A percentile compares a stretch with the other conserved stretches of the same genome.
phyloP scores from a whole-genome alignment of 2,797 vertebrate genomes.

The Epinephelus awoara region DNA sequence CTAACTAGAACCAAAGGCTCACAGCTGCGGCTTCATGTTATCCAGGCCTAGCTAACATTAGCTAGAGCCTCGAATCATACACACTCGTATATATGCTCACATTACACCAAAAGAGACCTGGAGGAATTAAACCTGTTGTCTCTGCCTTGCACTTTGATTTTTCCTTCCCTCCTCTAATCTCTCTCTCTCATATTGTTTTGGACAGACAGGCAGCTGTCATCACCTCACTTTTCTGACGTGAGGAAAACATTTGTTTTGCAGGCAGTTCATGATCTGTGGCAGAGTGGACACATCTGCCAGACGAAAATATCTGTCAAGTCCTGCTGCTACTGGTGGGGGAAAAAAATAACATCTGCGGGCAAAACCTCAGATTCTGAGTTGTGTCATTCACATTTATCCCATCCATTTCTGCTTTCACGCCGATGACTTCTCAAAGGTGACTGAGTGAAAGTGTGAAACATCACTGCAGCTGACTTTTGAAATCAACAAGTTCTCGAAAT shows the following conservation, averaged over 20 bases:
- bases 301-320: conserved; percentile 51
- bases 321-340: background rate
- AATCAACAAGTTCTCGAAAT: background rate
- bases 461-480: background rate
- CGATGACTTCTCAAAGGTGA: conserved; percentile 10
- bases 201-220: conserved; percentile 43
- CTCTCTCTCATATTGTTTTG: conserved; percentile 22
- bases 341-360: background rate
- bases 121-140: background rate
- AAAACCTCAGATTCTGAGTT: conserved; percentile 36
- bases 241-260: conserved; percentile 38
- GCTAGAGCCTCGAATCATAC: no score
- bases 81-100: background rate
- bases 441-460: background rate
- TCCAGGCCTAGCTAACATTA: no score
- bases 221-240: conserved; percentile 1
- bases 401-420: conserved; percentile 29
- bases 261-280: conserved; percentile 41
- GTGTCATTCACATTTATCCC: conserved; percentile 29
- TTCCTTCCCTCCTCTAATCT: conserved; percentile 30
- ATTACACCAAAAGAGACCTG: conserved; percentile 4
- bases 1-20: no score
- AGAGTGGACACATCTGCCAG: conserved; percentile 49
- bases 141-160: conserved; percentile 35
- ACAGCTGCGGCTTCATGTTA: no score